These are phyloP conservation scores for Dryadula phaetusa DNA, from an alignment of 2,888 invertebrate genomes.

Conservation along the genomic window DNA sequence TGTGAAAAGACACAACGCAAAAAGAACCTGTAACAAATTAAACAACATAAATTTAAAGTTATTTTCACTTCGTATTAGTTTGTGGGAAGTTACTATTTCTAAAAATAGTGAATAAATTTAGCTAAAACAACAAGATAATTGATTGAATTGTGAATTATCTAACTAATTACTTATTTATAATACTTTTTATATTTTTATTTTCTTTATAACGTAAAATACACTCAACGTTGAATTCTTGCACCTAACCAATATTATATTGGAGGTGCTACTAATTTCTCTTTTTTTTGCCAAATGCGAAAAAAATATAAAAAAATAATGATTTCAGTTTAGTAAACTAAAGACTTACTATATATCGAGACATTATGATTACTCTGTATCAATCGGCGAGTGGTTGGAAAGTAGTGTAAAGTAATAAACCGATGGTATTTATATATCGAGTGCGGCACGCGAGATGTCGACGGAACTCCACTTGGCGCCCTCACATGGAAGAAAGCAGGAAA, in stretches of 20 bases:
- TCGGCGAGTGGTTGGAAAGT: conserved; percentile 62
- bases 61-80: no score
- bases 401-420: conserved; percentile 54
- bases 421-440: conserved; percentile 60
- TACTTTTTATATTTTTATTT: no score
- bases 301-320: no score
- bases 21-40: conserved; percentile 35
- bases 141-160: no score
- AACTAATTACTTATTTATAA: no score
- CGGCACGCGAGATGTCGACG: conserved; percentile 45
- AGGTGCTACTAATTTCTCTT: no score
- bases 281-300: neutral
- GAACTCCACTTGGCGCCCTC: conserved; percentile 53
- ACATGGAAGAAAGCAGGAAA: conserved; percentile 56
- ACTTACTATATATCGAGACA: conserved; percentile 66
- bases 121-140: no score
- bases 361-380: conserved; percentile 54
- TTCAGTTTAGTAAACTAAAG: neutral
- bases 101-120: no score
- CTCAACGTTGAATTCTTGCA: no score
- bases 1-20: conserved; percentile 39
- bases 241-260: no score
- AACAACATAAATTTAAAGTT: neutral
- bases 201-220: no score
- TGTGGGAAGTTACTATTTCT: no score